Conservation (phyloP, 2,888 invertebrate species). For the Chrysina gloriosa region DNA sequence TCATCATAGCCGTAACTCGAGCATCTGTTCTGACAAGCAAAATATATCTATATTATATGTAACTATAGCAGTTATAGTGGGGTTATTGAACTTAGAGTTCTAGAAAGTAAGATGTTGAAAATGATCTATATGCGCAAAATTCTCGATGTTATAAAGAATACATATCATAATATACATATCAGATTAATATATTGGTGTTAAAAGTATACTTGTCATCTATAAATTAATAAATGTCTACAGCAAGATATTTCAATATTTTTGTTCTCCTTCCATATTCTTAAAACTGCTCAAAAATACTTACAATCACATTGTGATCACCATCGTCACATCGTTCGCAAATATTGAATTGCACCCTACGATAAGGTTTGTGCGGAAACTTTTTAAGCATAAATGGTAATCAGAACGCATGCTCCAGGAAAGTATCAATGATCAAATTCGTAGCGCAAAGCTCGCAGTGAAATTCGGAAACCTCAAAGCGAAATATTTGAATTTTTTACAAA, state of each 20-base stretch:
- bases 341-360: no score
- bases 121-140: slow-evolving; percentile 45
- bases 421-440: no score
- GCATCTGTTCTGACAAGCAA: slow-evolving; percentile 17
- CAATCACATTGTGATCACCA: no score
- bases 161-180: slow-evolving; percentile 64
- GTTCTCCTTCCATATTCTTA: neutral
- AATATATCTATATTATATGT: slow-evolving; percentile 13
- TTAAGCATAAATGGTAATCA: no score
- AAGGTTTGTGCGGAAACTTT: no score
- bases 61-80: slow-evolving; percentile 33
- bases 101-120: slow-evolving; percentile 37
- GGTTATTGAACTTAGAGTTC: slow-evolving; percentile 49
- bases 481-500: no score
- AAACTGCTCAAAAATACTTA: no score
- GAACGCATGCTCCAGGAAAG: no score
- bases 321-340: no score
- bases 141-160: slow-evolving; percentile 57
- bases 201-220: slow-evolving; percentile 59
- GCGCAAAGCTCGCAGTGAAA: no score
- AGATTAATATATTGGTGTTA: slow-evolving; percentile 62
- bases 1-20: neutral
- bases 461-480: no score
- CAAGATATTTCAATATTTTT: slow-evolving; percentile 52
- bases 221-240: slow-evolving; percentile 65